A percentile compares a stretch with the other conserved stretches of the same genome.
Evolutionary conservation across 2,888 invertebrate species (phyloP).

Genomic region (Tenthredo distinguenda): DNA sequence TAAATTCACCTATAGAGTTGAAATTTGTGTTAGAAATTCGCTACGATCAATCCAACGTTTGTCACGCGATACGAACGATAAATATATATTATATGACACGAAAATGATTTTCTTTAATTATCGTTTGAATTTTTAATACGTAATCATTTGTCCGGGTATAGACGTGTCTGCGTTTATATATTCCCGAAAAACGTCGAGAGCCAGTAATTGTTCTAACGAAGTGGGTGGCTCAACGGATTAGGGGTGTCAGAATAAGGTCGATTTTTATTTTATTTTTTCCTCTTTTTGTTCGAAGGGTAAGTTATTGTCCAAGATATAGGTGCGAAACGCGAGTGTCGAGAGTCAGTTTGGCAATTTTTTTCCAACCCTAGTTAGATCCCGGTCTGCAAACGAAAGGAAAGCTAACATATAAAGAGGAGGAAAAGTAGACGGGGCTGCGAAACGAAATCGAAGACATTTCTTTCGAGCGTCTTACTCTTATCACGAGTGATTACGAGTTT

Average conservation of each 20-base stretch:
- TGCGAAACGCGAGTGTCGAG: background rate
- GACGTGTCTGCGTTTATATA: background rate
- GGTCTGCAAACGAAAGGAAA: background rate
- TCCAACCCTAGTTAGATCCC: background rate
- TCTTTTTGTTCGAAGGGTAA: background rate
- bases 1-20: slow-evolving; percentile 3
- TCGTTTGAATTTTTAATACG: background rate
- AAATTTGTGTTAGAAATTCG: background rate
- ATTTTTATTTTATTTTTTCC: background rate
- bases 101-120: background rate
- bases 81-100: background rate
- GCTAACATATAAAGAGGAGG: background rate
- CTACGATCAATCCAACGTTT: background rate
- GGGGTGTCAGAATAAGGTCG: background rate
- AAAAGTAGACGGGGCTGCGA: background rate
- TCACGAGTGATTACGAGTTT: slow-evolving; percentile 70
- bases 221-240: slow-evolving; percentile 26
- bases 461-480: slow-evolving; percentile 62
- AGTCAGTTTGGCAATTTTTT: slow-evolving; percentile 32
- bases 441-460: slow-evolving; percentile 61
- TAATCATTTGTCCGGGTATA: background rate
- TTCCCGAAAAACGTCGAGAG: background rate
- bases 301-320: slow-evolving; percentile 5
- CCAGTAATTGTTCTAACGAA: slow-evolving; percentile 34
- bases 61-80: background rate